Conservation (phyloP, 2,113 vertebrate species). For the Nannospalax galili region DNA sequence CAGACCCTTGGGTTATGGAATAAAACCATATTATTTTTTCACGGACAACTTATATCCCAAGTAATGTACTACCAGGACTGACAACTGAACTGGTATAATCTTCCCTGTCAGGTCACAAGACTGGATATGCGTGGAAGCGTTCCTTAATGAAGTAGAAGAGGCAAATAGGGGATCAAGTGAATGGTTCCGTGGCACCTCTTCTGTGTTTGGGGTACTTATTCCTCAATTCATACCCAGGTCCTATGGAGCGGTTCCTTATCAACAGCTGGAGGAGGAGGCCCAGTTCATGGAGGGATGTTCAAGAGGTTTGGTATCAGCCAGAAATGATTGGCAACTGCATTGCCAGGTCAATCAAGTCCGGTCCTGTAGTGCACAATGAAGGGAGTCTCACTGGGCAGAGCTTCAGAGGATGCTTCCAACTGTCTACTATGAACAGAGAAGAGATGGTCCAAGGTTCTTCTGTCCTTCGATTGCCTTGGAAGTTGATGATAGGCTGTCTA, state of each 20-base stretch:
- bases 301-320: no score
- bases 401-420: neutral
- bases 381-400: neutral
- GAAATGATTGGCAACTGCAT: neutral
- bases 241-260: neutral
- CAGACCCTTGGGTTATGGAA: neutral
- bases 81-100: neutral
- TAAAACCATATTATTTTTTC: neutral
- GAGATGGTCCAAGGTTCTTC: neutral
- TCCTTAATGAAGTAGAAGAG: neutral
- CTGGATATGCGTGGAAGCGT: neutral
- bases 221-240: neutral
- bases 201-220: neutral
- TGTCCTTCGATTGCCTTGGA: neutral
- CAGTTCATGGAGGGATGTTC: neutral
- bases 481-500: neutral
- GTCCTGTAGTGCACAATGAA: neutral
- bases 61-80: neutral
- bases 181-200: neutral
- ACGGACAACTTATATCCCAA: neutral
- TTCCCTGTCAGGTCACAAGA: neutral
- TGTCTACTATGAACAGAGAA: neutral
- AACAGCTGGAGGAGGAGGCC: neutral
- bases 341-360: neutral
- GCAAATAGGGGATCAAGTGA: neutral